These are phyloP conservation scores for Latrodectus hesperus DNA, from an alignment of 2,888 invertebrate species.

Conservation along the genomic window DNA sequence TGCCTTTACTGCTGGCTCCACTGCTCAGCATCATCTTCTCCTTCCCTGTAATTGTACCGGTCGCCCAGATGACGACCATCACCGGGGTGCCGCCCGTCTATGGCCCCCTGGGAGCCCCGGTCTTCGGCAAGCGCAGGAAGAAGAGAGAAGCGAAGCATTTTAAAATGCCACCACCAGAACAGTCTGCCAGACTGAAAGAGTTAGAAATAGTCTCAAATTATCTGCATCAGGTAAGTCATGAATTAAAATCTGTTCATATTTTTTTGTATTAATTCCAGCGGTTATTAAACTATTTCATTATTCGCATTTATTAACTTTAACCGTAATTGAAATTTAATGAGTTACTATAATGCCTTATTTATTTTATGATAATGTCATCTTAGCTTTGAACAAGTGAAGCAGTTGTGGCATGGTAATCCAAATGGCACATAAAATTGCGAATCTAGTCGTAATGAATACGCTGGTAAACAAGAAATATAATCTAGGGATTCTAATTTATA, in stretches of 20 bases:
- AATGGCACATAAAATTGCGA: too few relatives aligned
- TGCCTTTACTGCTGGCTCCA: slow-evolving; percentile 64
- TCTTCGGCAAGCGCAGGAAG: background rate
- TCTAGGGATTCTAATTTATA: too few relatives aligned
- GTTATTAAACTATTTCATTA: too few relatives aligned
- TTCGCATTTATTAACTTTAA: too few relatives aligned
- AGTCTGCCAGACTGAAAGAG: slow-evolving; percentile 32
- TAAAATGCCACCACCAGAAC: background rate
- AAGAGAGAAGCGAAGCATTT: background rate
- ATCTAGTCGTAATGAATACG: too few relatives aligned
- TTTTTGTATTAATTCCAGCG: too few relatives aligned
- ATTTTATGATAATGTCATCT: too few relatives aligned
- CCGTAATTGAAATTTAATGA: too few relatives aligned
- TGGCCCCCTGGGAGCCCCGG: background rate
- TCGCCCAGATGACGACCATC: slow-evolving; percentile 40
- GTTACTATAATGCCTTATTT: too few relatives aligned
- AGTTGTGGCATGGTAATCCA: too few relatives aligned
- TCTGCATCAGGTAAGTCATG: slow-evolving; percentile 41
- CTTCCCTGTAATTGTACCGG: slow-evolving; percentile 60
- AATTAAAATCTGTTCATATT: background rate
- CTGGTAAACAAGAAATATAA: too few relatives aligned
- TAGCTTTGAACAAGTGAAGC: too few relatives aligned
- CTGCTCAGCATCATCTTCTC: slow-evolving; percentile 66
- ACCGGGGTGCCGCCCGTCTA: background rate
- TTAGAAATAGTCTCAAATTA: slow-evolving; percentile 54